Evolutionary conservation across 2,797 vertebrate genomes (phyloP), one percentile per base, ranked within the genome.

Genomic region (Clangula hyemalis): DNA sequence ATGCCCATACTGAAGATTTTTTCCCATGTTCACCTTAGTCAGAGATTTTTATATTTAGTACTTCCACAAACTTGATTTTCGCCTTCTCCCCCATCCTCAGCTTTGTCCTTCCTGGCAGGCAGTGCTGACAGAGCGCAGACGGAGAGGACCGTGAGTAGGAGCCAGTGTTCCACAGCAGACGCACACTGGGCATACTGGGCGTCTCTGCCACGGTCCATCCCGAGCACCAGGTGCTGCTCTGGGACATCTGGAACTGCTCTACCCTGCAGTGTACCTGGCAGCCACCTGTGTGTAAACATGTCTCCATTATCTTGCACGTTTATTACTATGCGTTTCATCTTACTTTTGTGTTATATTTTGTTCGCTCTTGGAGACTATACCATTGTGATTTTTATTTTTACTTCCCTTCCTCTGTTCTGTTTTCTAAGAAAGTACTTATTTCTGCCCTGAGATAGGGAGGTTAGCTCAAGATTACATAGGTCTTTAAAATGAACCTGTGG

Each of bases 1-100:
- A 93, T 22, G 9, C 54, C 70, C 65, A 45, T 89, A 41, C 61
- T 87, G 88, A 90, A 92, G 94, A 92, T 91, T 94, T 97, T 93
- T 96, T 97, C 95, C 90, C 94, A 90, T 25, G 38, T 94, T 91
- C 80, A 62, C 93, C 85, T 66, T 80, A 65, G 86, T 91, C 86
- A 87, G 41, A 90, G 78, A 87, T 85, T 90, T 90, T n/a, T 94
- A 56, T 65, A 57, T 94, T 89, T 84, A 77, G 72, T 90, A 45
- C 90, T 94, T 80, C 1, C 27, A 53, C 80, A 93, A 74, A 90
- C 91, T 90, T 93, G 43, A 68, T 88, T 94, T 92, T 81, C 51
- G 74, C 47, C 76, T 32, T 89, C 78, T 80, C 24, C 39, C 53
- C 45, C 82, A 30, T 91, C 76, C 36, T 87, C 71, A 32, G 47